These are phyloP conservation scores for Clistopyga incitator DNA, from an alignment of 2,888 invertebrate species.

Conservation along the genomic window DNA sequence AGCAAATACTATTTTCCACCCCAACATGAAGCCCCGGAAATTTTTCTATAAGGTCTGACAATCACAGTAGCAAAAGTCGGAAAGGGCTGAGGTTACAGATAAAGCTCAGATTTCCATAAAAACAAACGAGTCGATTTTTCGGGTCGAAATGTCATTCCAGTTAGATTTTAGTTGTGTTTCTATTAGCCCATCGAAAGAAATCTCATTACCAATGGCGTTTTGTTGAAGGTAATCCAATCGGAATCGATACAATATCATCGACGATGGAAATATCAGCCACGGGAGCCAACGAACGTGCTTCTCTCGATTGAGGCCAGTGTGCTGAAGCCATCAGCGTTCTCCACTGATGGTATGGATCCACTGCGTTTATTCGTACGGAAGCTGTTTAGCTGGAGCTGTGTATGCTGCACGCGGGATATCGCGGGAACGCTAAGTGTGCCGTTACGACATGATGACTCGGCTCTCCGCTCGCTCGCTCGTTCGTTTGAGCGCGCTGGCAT, in stretches of 20 bases:
- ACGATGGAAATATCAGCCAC: neutral
- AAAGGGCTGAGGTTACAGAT: too few species aligned
- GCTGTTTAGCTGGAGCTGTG: constrained; percentile 53
- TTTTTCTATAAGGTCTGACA: too few species aligned
- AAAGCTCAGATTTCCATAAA: too few species aligned
- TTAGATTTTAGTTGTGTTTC: neutral
- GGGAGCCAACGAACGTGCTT: constrained; percentile 8
- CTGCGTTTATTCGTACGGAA: constrained; percentile 49
- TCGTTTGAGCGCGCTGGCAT: constrained; percentile 52
- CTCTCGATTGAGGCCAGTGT: constrained; percentile 28
- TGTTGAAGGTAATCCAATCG: constrained; percentile 3
- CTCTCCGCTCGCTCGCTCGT: constrained; percentile 44
- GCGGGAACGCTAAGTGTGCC: constrained; percentile 49
- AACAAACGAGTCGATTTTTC: neutral
- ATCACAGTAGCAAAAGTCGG: too few species aligned
- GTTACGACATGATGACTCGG: constrained; percentile 56
- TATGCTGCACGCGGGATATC: constrained; percentile 48
- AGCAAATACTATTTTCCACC: too few species aligned
- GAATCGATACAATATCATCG: constrained; percentile 20
- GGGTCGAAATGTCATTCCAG: neutral
- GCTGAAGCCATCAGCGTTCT: constrained; percentile 24
- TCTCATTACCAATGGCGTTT: neutral
- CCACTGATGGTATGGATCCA: constrained; percentile 18
- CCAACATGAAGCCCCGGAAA: too few species aligned
- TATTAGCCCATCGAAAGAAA: neutral